Base-by-base conservation (phyloP, 2,113 vertebrate genomes). In the Ciconia stormi region DNA sequence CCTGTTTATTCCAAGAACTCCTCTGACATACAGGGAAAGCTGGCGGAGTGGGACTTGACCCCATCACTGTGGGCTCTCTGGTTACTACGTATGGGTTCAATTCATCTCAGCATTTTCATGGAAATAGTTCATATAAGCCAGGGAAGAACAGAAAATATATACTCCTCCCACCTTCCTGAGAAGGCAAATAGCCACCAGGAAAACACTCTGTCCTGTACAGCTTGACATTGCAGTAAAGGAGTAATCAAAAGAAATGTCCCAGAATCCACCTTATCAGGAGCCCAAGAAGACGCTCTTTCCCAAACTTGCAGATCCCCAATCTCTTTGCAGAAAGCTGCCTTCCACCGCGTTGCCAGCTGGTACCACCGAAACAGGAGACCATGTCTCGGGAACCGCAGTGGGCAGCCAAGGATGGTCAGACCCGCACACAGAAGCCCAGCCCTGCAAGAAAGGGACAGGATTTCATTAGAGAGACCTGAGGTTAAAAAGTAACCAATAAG, bases 261-360 rank as follows among this genome's bases (percentile, higher is more conserved):
- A 50, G 13, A 81, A 30, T 8, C 15, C 46, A 40, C 8, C 6
- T 16, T 52, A 34, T 32, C 8, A 44, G 71, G 70, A 77, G 36
- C 16, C 56, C 62, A 20, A 52, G 13, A 27, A 69, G 16, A 52
- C 2, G 7, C 2, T 6, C n/a, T 30, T 78, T 86, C 42, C 55
- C 47, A 76, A 8, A 74, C 11, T 40, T 3, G 0, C 7, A 53
- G 78, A 73, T 62, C 7, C 23, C 11, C 32, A 50, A 1, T 47
- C 14, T 65, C 18, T 40, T 55, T 40, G 40, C 20, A 86, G 63
- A 66, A 63, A 78, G 47, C 26, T 58, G 22, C 34, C 11, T 61
- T 76, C n/a, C 9, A 46, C 42, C 3, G 1, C 3, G 0, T 50
- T 49, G 27, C 26, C n/a, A 26, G n/a, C n/a, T 16, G 22, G n/a